Evolutionary conservation across 2,888 invertebrate species (phyloP).

Genomic region (Cancer borealis): DNA sequence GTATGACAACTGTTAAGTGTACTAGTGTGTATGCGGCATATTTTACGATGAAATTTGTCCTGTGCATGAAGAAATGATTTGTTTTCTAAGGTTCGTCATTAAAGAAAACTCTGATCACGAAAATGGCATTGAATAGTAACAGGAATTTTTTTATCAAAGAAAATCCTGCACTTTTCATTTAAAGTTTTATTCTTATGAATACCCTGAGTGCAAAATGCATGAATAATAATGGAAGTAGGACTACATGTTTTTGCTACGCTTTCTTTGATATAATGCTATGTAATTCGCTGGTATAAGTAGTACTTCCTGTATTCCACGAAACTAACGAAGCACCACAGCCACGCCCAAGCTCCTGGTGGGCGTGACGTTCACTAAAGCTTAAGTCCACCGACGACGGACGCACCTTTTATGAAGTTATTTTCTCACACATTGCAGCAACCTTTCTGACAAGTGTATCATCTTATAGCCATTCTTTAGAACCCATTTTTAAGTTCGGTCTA

Average conservation of each 20-base stretch:
- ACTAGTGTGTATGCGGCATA: background rate
- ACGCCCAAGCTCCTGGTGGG: background rate
- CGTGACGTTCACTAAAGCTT: background rate
- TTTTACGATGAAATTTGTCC: background rate
- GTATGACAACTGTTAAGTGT: background rate
- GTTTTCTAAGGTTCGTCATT: background rate
- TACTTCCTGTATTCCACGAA: background rate
- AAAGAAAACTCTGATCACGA: background rate
- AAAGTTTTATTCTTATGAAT: background rate
- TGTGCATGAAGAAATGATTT: background rate
- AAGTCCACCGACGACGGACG: background rate
- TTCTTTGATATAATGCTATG: background rate
- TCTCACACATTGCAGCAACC: background rate
- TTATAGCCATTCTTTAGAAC: background rate
- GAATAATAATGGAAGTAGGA: background rate
- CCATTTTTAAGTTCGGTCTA: background rate
- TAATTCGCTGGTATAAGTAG: background rate
- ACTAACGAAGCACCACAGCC: background rate
- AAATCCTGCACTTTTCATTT: background rate
- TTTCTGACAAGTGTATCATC: background rate
- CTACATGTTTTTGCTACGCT: background rate
- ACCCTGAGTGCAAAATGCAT: background rate
- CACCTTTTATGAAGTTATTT: background rate
- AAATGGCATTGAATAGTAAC: background rate
- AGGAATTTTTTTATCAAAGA: background rate